Evolutionary conservation across 2,797 vertebrate genomes (phyloP), one percentile per base, ranked within the genome.

Genomic region (Halcyon leucocephala): DNA sequence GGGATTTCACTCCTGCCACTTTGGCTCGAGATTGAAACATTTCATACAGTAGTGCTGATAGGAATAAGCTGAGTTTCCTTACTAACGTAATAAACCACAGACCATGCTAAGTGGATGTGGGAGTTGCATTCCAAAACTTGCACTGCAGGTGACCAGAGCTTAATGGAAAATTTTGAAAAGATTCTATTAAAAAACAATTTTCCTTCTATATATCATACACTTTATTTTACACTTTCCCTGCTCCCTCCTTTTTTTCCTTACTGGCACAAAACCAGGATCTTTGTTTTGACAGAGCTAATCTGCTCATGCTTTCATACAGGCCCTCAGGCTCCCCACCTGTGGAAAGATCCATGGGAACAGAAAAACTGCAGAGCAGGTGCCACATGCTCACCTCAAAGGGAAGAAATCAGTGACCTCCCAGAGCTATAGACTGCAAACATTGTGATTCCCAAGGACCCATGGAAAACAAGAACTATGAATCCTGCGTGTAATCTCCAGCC

Each of bases 161-260:
- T 94, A 96, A 96, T 86, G 91, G 95, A 96, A 97, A 97, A 89
- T 16, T 57, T 95, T 90, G 82, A 92, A 96, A 96, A 97, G 92
- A 95, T 91, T 91, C 80, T 95, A 48, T 85, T 96, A 96, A 97
- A 95, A 94, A 28, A 0, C 31, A 64, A 42, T 94, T 97, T 95
- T 90, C 86, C 77, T 97, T 93, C 85, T 73, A 35, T 76, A 93
- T 88, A 95, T 97, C 67, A 57, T 77, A 64, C 16, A 21, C 42
- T 85, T 37, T 91, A 13, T 67, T 96, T 97, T 95, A 95, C 83
- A 17, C 54, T 91, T 94, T 95, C 51, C 58, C 89, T 84, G 22
- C 89, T 94, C 64, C 20, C 51, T 92, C 62, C 41, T 85, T 91
- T 96, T 80, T 95, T 90, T 35, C 79, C 88, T 89, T 85, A 89